Percentiles rank a stretch among this genome's conserved stretches.
Evolutionary conservation across 2,888 invertebrate genomes (phyloP).

Genomic region (Trileptium ribeirensis): DNA sequence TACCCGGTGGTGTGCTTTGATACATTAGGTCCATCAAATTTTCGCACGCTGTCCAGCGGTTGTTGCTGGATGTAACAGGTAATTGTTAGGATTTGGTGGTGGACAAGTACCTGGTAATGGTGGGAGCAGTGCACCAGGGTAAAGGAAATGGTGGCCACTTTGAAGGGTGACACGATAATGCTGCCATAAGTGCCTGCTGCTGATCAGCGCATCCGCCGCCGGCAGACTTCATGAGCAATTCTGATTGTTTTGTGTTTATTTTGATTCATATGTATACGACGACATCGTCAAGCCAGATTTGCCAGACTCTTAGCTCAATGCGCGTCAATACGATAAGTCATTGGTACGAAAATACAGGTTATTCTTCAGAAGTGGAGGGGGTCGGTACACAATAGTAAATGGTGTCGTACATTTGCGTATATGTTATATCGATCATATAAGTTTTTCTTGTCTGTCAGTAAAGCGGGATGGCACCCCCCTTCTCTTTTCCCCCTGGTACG

Average conservation of each 20-base stretch:
- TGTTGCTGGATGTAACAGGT: background rate
- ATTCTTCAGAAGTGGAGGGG: too few species aligned
- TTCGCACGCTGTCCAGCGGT: background rate
- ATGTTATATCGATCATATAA: too few species aligned
- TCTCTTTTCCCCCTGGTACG: too few species aligned
- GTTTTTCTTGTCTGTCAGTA: background rate
- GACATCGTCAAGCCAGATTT: conserved; percentile 31
- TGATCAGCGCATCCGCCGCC: too few species aligned
- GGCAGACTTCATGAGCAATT: background rate
- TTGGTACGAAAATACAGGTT: too few species aligned
- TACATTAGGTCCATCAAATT: background rate
- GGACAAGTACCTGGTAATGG: background rate
- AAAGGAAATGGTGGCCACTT: too few species aligned
- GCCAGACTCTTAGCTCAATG: too few species aligned
- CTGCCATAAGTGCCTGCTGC: background rate
- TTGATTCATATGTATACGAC: conserved; percentile 33
- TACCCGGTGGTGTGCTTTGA: background rate
- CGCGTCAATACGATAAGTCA: too few species aligned
- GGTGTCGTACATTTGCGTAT: too few species aligned
- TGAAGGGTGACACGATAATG: too few species aligned
- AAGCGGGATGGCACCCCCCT: too few species aligned
- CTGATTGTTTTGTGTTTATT: background rate
- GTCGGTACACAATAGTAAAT: too few species aligned
- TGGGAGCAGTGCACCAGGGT: background rate
- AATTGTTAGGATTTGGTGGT: background rate